A percentile compares a stretch with the other conserved stretches of the same genome.
Evolutionary conservation across 2,888 invertebrate genomes (phyloP).

Genomic region (Idaea straminata): DNA sequence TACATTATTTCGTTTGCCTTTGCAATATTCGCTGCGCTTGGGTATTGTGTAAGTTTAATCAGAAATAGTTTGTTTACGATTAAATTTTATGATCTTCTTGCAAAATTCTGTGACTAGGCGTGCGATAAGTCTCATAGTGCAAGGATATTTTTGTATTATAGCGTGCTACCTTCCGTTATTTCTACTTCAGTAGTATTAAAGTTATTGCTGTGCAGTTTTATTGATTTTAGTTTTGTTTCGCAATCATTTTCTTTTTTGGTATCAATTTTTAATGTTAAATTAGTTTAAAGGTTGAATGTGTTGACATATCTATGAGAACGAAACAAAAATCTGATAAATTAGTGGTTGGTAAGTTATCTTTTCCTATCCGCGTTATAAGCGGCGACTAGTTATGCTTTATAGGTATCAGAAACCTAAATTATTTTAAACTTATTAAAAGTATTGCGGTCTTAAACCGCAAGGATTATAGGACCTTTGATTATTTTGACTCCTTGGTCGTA

Average conservation of each 20-base stretch:
- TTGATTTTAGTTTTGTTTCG: neutral
- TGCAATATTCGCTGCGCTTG: slow-evolving; percentile 23
- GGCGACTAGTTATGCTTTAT: too few species aligned
- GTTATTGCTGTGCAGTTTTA: neutral
- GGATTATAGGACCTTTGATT: neutral
- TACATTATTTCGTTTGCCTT: slow-evolving; percentile 28
- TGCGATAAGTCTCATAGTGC: slow-evolving; percentile 39
- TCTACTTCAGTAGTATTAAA: neutral
- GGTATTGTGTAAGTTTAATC: slow-evolving; percentile 49
- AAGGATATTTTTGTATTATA: neutral
- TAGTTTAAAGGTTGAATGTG: too few species aligned
- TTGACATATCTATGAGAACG: neutral
- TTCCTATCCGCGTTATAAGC: too few species aligned
- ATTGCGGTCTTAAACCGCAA: too few species aligned
- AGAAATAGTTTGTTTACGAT: slow-evolving; percentile 65
- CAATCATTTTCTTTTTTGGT: neutral
- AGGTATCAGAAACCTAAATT: too few species aligned
- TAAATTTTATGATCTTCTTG: slow-evolving; percentile 58
- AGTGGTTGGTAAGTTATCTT: neutral
- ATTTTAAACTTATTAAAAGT: neutral
- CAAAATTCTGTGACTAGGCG: slow-evolving; percentile 50
- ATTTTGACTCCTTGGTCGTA: neutral
- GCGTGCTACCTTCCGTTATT: neutral
- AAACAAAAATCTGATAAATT: neutral
- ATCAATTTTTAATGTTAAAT: too few species aligned